Base-by-base conservation (phyloP, 2,113 vertebrate species). In the Procavia capensis region DNA sequence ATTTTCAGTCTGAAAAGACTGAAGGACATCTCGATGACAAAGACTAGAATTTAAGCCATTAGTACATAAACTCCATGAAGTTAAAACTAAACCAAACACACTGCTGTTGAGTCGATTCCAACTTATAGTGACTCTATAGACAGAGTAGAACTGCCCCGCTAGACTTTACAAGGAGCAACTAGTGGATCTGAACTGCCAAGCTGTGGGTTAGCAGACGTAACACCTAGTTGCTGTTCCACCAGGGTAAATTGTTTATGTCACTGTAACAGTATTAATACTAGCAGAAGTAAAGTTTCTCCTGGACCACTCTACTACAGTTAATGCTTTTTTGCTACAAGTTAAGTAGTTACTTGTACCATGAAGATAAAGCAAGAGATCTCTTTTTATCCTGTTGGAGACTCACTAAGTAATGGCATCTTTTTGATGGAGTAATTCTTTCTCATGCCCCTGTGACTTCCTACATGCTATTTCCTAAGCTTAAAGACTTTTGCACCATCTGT, bases 401-500 rank as follows among this genome's bases (percentile, higher is more conserved):
- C 5, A 36, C 81, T 97, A 85, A 96, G 43, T 82, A 43, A 90
- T 85, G 81, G 16, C 43, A 68, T 80, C 93, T 87, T 66, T 24
- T 61, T 82, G 90, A 63, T 61, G 66, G 75, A 88, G 85, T 90
- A 74, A 72, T 41, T 54, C 61, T 86, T 92, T 86, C 78, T 95
- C 74, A 97, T 45, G 81, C 85, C 79, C 72, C 78, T 83, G 85
- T 93, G 85, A 85, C 70, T 94, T 97, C 88, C 61, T 63, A 87
- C 79, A 92, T 76, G 88, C 85, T 88, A 34, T 29, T 96, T 25
- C 70, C 68, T 39, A 13, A 36, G 74, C 41, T 50, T 68, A 64
- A 78, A 76, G 88, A 93, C 47, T 25, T 81, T 95, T 34, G 57
- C 9, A 39, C 93, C 95, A 94, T 94, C 88, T 97, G 95, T 31